A percentile compares a stretch with the other conserved stretches of the same genome.
phyloP scores from a whole-genome alignment of 35 echinoderm and acorn worm species.

The Patiria miniata region DNA sequence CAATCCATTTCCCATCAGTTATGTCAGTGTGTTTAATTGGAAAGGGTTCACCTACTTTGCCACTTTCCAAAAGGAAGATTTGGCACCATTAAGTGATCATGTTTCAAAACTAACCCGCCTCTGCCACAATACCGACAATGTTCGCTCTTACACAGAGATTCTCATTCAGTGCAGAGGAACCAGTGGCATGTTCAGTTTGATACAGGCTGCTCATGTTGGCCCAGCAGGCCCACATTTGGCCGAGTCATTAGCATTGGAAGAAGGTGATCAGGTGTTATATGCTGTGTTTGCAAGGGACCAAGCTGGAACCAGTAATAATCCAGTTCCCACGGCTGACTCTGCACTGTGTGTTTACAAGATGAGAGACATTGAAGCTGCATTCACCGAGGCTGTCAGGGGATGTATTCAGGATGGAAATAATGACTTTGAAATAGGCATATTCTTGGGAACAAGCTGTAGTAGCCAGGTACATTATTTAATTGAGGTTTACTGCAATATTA shows the following conservation, averaged over 20 bases:
- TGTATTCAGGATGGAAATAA: neutral
- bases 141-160: neutral
- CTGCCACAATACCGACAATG: neutral
- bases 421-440: neutral
- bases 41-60: constrained; percentile 43
- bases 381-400: neutral
- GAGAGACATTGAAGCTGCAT: constrained; percentile 18
- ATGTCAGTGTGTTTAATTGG: too few relatives aligned
- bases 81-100: too few relatives aligned
- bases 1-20: too few relatives aligned
- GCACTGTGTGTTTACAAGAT: constrained; percentile 34
- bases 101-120: constrained; percentile 15
- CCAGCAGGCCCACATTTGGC: constrained; percentile 31
- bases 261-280: neutral
- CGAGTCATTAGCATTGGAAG: neutral
- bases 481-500: too few relatives aligned
- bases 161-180: neutral
- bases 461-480: too few relatives aligned
- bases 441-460: too few relatives aligned
- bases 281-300: constrained; percentile 28
- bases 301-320: neutral
- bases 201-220: constrained; percentile 31
- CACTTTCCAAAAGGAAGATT: neutral
- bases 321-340: neutral
- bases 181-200: neutral